phyloP scores from a whole-genome alignment of 2,888 invertebrate genomes.

The Vanessa cardui region DNA sequence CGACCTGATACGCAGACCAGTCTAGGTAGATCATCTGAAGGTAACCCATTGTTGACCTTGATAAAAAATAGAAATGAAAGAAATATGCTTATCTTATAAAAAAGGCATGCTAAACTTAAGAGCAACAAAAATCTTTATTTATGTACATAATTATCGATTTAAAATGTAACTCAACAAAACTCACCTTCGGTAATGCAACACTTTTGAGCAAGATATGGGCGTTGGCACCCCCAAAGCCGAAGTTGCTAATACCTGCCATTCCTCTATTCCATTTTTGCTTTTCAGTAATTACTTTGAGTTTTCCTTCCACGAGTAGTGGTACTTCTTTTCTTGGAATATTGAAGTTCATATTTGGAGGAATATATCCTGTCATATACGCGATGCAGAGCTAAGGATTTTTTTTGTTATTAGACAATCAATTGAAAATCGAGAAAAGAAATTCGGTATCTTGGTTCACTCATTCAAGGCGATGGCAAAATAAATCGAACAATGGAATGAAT shows the following conservation, averaged over 20 bases:
- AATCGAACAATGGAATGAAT: too few species aligned
- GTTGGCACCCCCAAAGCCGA: slow-evolving; percentile 96
- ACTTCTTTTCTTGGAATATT: slow-evolving; percentile 84
- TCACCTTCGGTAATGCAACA: slow-evolving; percentile 81
- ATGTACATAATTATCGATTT: too few species aligned
- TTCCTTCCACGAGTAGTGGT: slow-evolving; percentile 83
- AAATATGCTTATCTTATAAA: too few species aligned
- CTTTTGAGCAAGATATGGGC: slow-evolving; percentile 87
- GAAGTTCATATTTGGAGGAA: slow-evolving; percentile 95
- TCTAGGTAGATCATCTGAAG: slow-evolving; percentile 86
- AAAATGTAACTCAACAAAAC: background rate
- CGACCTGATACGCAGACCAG: slow-evolving; percentile 90
- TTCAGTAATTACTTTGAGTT: slow-evolving; percentile 88
- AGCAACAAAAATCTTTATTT: too few species aligned
- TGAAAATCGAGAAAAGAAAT: too few species aligned
- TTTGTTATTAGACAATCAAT: too few species aligned
- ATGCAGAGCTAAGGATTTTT: slow-evolving; percentile 83
- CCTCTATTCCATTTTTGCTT: slow-evolving; percentile 88
- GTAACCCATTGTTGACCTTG: slow-evolving; percentile 83
- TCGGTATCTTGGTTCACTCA: too few species aligned
- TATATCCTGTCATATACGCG: slow-evolving; percentile 89
- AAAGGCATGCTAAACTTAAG: too few species aligned
- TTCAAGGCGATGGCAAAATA: too few species aligned
- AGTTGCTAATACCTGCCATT: slow-evolving; percentile 93
- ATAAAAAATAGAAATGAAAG: too few species aligned